A percentile compares a stretch with the other conserved stretches of the same genome.
Conservation (phyloP, 1,140 invertebrate genomes). For the Lordiphosa collinella region DNA sequence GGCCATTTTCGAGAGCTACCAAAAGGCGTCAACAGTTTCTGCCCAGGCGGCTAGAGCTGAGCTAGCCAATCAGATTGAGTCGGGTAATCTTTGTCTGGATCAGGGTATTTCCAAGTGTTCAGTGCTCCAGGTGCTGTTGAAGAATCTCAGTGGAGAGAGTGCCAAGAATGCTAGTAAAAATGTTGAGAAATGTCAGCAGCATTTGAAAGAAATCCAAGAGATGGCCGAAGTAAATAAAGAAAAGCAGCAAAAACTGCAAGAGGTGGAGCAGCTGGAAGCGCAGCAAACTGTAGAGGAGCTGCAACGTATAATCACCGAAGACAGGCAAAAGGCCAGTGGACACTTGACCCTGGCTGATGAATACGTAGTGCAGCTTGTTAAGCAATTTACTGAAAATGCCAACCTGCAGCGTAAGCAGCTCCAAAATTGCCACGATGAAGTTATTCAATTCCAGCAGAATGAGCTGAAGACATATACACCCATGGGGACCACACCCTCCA, state of each 20-base stretch:
- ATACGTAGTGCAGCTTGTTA: constrained; percentile 26
- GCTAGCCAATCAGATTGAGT: constrained; percentile 37
- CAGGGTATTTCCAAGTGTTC: constrained; percentile 47
- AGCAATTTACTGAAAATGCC: constrained; percentile 39
- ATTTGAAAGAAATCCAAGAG: constrained; percentile 17
- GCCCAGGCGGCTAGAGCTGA: constrained; percentile 27
- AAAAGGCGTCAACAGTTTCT: constrained; percentile 9
- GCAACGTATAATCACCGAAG: constrained; percentile 24
- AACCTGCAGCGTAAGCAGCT: constrained; percentile 43
- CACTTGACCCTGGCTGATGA: constrained; percentile 21
- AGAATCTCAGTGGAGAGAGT: constrained; percentile 38
- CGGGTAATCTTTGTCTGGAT: constrained; percentile 38
- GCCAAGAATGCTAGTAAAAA: constrained; percentile 29
- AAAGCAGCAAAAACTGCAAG: constrained; percentile 15
- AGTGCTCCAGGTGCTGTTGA: constrained; percentile 47
- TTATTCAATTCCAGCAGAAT: constrained; percentile 76
- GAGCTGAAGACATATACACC: constrained; percentile 80
- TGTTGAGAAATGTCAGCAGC: constrained; percentile 15
- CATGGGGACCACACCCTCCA: constrained; percentile 83
- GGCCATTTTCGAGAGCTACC: constrained; percentile 28
- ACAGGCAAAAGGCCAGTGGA: constrained; percentile 23
- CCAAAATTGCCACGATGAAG: constrained; percentile 40
- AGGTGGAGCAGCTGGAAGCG: constrained; percentile 20
- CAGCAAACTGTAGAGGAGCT: constrained; percentile 5
- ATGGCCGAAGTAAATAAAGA: constrained; percentile 19